Evolutionary conservation across 2,888 invertebrate species (phyloP), one percentile per base, ranked within the genome.

Genomic region (Eustalomyia histrio): DNA sequence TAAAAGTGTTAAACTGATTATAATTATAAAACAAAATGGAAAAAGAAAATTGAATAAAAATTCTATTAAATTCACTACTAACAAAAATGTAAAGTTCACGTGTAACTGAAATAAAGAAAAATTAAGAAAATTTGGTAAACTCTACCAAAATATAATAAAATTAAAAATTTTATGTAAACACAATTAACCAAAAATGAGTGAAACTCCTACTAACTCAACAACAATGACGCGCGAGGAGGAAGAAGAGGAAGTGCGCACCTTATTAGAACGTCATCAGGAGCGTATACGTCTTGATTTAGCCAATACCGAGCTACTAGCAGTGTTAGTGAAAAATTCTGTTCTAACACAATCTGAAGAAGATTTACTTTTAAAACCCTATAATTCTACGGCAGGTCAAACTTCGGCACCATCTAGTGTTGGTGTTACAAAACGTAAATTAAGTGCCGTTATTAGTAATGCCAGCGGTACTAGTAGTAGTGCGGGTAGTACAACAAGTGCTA

Each of bases 321-420:
- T 93, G 83, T 91, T 94, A 78, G 93, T 94, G 72, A 94, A 94
- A 87, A 94, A 93, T 86, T 93, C 93, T 64, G 92, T 94, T 83
- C 92, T 94, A 80, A 93, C 91, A 86, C 91, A 93, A 83, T 92
- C 92, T 85, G 93, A 94, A 85, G 92, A 93, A 84, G 93, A 94
- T 89, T 91, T 90, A 17, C 76, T 90, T 16, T 78, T 89, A 2
- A 90, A 89, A 71, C 85, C 87, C 7, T 86, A 86, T 67, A 76
- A 83, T 57, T 65, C 83, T 17, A 72, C 81, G 24, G 7, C 29
- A 29, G 84, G 83, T 35, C 78, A 74, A 33, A 72, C 83, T 4
- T 72, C 87, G 33, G 88, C 87, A 6, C 88, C 88, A 4, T 86
- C 87, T 2, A 88, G 86, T 73, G 86, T 84, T 47, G 86, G 84